phyloP scores from a whole-genome alignment of 1,140 invertebrate species.

The Dendrolimus kikuchii region DNA sequence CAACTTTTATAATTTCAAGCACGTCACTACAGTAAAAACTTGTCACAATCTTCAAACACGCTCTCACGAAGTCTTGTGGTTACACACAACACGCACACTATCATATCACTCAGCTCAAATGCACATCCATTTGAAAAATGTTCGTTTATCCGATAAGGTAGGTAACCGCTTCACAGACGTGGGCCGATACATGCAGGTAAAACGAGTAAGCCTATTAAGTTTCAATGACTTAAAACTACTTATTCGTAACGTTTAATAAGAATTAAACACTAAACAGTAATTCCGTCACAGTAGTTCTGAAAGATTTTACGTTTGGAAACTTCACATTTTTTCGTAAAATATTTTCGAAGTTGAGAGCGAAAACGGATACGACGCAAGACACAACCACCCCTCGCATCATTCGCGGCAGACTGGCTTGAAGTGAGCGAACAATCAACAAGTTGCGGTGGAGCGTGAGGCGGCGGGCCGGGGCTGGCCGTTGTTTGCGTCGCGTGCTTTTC shows the following conservation, averaged over 20 bases:
- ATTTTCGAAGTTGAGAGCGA: slow-evolving; percentile 59
- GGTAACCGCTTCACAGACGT: slow-evolving; percentile 65
- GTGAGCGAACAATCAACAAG: slow-evolving; percentile 70
- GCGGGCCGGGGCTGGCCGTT: slow-evolving; percentile 19
- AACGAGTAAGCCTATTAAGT: slow-evolving; percentile 66
- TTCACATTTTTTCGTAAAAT: slow-evolving; percentile 68
- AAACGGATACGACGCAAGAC: slow-evolving; percentile 37
- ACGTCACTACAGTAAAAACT: slow-evolving; percentile 60
- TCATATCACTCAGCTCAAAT: slow-evolving; percentile 65
- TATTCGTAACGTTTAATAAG: slow-evolving; percentile 31
- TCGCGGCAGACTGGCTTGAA: slow-evolving; percentile 62
- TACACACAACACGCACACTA: slow-evolving; percentile 64
- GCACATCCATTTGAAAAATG: slow-evolving; percentile 71
- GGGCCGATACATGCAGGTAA: slow-evolving; percentile 67
- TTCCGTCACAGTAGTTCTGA: slow-evolving; percentile 39
- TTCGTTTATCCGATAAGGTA: slow-evolving; percentile 67
- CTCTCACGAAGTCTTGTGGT: slow-evolving; percentile 54
- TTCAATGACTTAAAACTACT: slow-evolving; percentile 64
- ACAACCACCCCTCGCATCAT: slow-evolving; percentile 60
- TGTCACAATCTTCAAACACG: slow-evolving; percentile 48
- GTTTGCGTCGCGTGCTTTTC: slow-evolving; percentile 12
- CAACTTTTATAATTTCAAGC: slow-evolving; percentile 45
- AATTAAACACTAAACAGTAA: slow-evolving; percentile 36
- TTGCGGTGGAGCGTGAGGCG: slow-evolving; percentile 51
- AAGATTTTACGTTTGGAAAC: slow-evolving; percentile 49